Percentiles rank a stretch among this genome's conserved stretches.
Evolutionary conservation across 2,888 invertebrate species (phyloP).

Genomic region (Dyspetes luteomarginatus): DNA sequence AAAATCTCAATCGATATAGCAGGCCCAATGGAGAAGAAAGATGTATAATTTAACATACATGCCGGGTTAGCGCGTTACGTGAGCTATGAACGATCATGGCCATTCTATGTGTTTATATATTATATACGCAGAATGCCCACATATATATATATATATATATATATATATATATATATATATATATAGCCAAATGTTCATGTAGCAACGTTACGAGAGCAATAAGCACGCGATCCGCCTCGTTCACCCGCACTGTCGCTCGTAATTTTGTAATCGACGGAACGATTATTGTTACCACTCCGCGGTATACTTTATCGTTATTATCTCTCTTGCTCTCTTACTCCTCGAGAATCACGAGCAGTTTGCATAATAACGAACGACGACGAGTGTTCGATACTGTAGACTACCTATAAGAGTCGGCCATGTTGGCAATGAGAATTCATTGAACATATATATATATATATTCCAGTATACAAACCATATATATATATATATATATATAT

Average conservation of each 20-base stretch:
- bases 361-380: conserved; percentile 50
- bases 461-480: neutral
- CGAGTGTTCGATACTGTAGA: conserved; percentile 43
- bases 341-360: conserved; percentile 53
- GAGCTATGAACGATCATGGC: conserved; percentile 54
- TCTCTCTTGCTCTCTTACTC: conserved; percentile 30
- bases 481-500: neutral
- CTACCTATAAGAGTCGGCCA: conserved; percentile 24
- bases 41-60: conserved; percentile 22
- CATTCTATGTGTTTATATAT: conserved; percentile 4
- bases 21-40: neutral
- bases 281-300: conserved; percentile 60
- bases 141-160: neutral
- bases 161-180: conserved; percentile 11
- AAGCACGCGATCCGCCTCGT: conserved; percentile 55
- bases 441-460: conserved; percentile 28
- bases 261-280: conserved; percentile 61
- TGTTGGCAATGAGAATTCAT: conserved; percentile 60
- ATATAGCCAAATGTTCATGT: conserved; percentile 8
- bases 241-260: no score
- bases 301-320: conserved; percentile 47
- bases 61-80: conserved; percentile 34
- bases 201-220: conserved; percentile 48
- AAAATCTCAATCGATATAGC: conserved; percentile 12
- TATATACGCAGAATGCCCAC: neutral